Evolutionary conservation across 2,113 vertebrate species (phyloP).

Genomic region (Bubalus kerabau): DNA sequence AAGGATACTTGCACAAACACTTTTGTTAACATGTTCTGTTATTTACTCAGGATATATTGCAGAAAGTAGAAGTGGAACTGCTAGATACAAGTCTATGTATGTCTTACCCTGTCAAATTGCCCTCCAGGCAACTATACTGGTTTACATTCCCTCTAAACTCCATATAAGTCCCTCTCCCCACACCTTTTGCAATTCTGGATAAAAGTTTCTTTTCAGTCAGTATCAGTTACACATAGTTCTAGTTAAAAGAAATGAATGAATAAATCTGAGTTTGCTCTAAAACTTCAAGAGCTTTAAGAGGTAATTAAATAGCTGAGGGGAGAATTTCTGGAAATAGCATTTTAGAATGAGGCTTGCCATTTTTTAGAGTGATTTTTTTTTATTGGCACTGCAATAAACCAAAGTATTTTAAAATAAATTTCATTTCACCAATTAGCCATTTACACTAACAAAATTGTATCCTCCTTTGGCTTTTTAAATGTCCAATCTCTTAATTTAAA

Average conservation of each 20-base stretch:
- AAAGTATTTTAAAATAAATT: not conserved
- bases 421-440: not conserved
- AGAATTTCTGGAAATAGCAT: slow-evolving; percentile 2
- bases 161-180: not conserved
- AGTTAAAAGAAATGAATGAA: not conserved
- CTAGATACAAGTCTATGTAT: accelerated
- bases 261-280: not conserved
- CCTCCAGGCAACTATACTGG: accelerated
- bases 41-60: not conserved
- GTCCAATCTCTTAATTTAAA: not conserved
- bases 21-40: not conserved
- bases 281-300: not conserved
- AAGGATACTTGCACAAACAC: not conserved
- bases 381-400: not conserved
- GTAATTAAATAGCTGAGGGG: not conserved
- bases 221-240: not conserved
- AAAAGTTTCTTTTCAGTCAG: not conserved
- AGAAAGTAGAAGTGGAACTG: not conserved
- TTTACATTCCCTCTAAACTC: accelerated
- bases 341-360: slow-evolving; percentile 26
- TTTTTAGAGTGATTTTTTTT: slow-evolving; percentile 58
- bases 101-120: not conserved
- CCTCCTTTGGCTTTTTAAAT: slow-evolving; percentile 46
- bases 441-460: not conserved
- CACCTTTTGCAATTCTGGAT: too few species aligned